Conservation (phyloP, 2,888 invertebrate genomes). For the Mesoligia furuncula region DNA sequence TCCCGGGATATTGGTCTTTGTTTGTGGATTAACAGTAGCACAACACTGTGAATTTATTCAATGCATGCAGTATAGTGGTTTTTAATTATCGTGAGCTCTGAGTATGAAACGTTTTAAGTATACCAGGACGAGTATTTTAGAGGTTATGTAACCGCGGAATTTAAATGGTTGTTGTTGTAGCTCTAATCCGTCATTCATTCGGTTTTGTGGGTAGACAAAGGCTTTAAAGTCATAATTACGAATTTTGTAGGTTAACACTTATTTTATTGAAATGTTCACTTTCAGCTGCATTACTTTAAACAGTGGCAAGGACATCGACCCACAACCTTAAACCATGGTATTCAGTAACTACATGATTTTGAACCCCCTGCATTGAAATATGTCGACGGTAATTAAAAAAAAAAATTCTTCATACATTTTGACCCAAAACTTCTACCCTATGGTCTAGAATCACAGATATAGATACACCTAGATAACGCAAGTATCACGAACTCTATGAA, state of each 20-base stretch:
- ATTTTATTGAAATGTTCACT: not conserved
- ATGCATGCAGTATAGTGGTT: constrained; percentile 6
- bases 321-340: too few relatives aligned
- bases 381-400: too few relatives aligned
- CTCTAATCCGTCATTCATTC: not conserved
- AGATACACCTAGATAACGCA: too few relatives aligned
- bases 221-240: not conserved
- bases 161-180: not conserved
- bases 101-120: not conserved
- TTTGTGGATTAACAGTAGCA: constrained; percentile 42
- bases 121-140: not conserved
- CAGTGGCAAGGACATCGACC: too few relatives aligned
- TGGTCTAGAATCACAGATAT: too few relatives aligned
- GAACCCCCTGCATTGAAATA: too few relatives aligned
- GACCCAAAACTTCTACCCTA: too few relatives aligned
- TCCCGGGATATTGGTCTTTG: constrained; percentile 41
- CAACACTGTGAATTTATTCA: constrained; percentile 16
- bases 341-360: too few relatives aligned
- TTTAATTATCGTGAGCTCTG: not conserved
- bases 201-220: not conserved
- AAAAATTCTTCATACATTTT: too few relatives aligned
- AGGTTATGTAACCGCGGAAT: not conserved
- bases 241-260: not conserved
- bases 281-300: not conserved
- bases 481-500: too few relatives aligned